Evolutionary conservation across 1,140 invertebrate species (phyloP), one percentile per base, ranked within the genome.

Genomic region (Lasioglossum baleicum): DNA sequence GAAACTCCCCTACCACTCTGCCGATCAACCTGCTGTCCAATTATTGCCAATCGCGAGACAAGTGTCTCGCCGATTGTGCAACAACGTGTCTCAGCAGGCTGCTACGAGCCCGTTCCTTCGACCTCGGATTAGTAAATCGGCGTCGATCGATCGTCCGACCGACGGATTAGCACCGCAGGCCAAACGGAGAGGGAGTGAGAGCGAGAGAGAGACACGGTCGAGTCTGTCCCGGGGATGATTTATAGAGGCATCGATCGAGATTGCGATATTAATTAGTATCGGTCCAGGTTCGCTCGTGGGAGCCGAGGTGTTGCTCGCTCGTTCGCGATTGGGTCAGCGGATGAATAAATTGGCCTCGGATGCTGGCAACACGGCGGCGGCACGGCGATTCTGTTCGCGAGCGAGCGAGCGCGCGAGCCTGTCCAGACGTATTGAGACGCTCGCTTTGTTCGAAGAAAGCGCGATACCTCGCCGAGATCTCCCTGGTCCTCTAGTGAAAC

Each of bases 41-140:
- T 85, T 85, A 85, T 85, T 81, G 64, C 58, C 83, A 76, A 84
- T 85, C 64, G 82, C 61, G 72, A 72, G 76, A 61, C 69, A 83
- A 80, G 82, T 72, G 82, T 60, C 77, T 51, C 56, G 20, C 31
- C 48, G 73, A 84, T 84, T 73, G 68, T 58, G 72, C 58, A 76
- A 84, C n/a, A 4, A 2, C 66, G 53, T 48, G 26, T 58, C 31
- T 3, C 75, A 31, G 40, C 73, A 58, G 64, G 67, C 58, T 11
- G 51, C 20, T 35, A 13, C 61, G 31, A 31, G 20, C 7, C 35
- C 20, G 65, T 31, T 64, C 44, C 51, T 63, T 71, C 75, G 53
- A 65, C 35, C 8, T 76, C 10, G 53, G 53, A 70, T 58, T 42
- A 58, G 60, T 11, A 20, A 51, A 51, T 64, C 42, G 26, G 13